Conservation (phyloP, 2,797 vertebrate genomes). For the Varecia variegata region DNA sequence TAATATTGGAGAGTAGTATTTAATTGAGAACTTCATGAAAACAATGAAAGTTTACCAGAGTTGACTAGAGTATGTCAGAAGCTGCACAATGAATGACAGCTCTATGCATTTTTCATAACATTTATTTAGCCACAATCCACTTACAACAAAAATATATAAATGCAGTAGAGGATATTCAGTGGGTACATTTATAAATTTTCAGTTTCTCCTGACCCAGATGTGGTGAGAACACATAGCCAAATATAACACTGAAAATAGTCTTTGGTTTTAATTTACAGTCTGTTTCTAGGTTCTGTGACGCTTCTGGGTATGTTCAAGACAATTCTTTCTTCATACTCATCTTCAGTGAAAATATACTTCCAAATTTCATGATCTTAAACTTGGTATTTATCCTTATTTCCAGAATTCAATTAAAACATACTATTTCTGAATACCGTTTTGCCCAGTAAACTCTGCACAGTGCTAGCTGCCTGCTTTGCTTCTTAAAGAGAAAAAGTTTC, state of each 20-base stretch:
- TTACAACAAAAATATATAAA: neutral
- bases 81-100: neutral
- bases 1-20: neutral
- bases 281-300: neutral
- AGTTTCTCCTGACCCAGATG: neutral
- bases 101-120: neutral
- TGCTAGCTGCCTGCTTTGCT: neutral
- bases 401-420: conserved; percentile 11
- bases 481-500: neutral
- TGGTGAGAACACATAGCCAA: neutral
- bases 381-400: neutral
- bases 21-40: neutral
- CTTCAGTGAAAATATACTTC: neutral
- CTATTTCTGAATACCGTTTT: neutral
- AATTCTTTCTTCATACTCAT: neutral
- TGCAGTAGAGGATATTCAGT: neutral
- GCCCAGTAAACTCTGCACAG: neutral
- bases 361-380: neutral
- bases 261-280: neutral
- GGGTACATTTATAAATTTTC: neutral
- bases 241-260: neutral
- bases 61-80: neutral
- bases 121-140: neutral
- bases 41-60: neutral
- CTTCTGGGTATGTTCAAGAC: neutral